phyloP scores from a whole-genome alignment of 2,113 vertebrate species.

The Atractosteus spatula region DNA sequence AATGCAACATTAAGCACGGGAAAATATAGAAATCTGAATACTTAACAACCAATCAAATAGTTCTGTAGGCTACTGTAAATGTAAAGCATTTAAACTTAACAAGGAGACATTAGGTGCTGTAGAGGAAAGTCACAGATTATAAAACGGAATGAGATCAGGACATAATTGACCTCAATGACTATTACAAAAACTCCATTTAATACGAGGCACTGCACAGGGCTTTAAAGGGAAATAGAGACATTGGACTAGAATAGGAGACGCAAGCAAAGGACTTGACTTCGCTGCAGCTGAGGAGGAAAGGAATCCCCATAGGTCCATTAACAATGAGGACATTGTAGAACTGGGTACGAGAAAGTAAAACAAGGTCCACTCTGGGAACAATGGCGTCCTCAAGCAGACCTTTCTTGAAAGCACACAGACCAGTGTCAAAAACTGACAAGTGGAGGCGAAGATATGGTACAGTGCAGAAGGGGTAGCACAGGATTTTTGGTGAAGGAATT shows the following conservation, averaged over 20 bases:
- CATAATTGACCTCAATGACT: neutral
- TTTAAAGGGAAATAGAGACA: neutral
- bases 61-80: neutral
- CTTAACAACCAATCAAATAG: neutral
- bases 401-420: neutral
- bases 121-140: neutral
- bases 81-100: neutral
- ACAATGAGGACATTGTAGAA: neutral
- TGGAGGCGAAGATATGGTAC: too few species aligned
- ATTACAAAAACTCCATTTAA: conserved; percentile 6
- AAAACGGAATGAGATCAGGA: neutral
- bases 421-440: neutral
- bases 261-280: neutral
- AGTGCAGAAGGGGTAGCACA: too few species aligned
- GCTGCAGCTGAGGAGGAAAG: neutral
- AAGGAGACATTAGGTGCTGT: neutral
- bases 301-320: neutral
- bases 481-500: too few species aligned
- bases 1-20: too few species aligned
- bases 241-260: neutral
- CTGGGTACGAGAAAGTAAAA: neutral
- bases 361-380: neutral
- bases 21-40: neutral
- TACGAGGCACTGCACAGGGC: neutral
- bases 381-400: neutral